Conservation (phyloP, 2,888 invertebrate species). For the Tiliacea citrago region DNA sequence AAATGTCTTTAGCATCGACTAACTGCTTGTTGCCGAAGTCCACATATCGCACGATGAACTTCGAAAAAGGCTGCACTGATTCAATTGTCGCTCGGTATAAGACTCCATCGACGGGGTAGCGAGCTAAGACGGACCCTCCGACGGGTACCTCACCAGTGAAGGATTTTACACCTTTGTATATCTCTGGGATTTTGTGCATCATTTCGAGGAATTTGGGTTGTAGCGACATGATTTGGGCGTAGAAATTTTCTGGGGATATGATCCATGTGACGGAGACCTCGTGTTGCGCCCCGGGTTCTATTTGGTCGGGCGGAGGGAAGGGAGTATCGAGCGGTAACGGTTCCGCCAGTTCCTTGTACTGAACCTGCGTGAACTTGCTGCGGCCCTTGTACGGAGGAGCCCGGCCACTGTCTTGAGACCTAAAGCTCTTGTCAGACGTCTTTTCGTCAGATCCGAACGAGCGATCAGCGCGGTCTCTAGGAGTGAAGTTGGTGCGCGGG, state of each 20-base stretch:
- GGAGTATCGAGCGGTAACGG: constrained; percentile 88
- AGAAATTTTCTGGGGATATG: constrained; percentile 93
- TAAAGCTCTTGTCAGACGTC: constrained; percentile 79
- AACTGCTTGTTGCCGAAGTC: constrained; percentile 94
- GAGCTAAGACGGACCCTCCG: constrained; percentile 92
- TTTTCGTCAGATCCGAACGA: constrained; percentile 79
- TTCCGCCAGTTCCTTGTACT: constrained; percentile 81
- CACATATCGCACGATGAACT: constrained; percentile 93
- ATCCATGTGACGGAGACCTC: constrained; percentile 94
- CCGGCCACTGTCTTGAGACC: constrained; percentile 75
- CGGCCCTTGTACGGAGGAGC: constrained; percentile 80
- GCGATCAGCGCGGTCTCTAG: constrained; percentile 82
- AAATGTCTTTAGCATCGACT: constrained; percentile 92
- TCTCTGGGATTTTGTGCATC: constrained; percentile 93
- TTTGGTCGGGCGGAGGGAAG: constrained; percentile 81
- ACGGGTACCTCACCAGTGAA: constrained; percentile 84
- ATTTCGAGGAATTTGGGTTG: constrained; percentile 91
- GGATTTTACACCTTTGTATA: constrained; percentile 91
- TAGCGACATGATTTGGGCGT: constrained; percentile 90
- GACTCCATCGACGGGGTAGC: constrained; percentile 93
- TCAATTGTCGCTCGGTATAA: constrained; percentile 93
- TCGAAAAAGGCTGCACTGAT: constrained; percentile 89
- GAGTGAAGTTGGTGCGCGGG: constrained; percentile 80
- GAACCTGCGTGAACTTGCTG: constrained; percentile 80
- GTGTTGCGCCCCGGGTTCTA: constrained; percentile 89